Evolutionary conservation across 2,888 invertebrate species (phyloP).

Genomic region (Andrena camellia): DNA sequence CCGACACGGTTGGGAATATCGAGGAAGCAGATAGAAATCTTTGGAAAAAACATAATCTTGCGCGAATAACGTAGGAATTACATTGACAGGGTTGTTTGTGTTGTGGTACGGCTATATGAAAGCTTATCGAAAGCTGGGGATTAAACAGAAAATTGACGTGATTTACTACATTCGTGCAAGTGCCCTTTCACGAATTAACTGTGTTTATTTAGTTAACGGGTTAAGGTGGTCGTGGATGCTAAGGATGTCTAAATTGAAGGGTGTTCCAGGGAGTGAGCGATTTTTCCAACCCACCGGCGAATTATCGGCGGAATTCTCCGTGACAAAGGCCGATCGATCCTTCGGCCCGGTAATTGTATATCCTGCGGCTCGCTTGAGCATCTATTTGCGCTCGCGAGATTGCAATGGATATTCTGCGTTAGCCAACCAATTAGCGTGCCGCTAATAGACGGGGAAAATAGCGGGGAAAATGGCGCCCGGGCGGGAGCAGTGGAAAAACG

Average conservation of each 20-base stretch:
- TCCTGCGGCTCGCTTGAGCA: conserved; percentile 26
- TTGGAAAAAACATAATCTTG: background rate
- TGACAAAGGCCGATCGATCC: conserved; percentile 4
- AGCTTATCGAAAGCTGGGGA: no score
- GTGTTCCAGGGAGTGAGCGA: background rate
- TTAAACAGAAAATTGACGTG: no score
- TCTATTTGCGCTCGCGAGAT: conserved; percentile 52
- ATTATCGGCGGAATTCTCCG: background rate
- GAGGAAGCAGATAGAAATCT: background rate
- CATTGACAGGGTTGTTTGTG: no score
- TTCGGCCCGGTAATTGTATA: conserved; percentile 31
- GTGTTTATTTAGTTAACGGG: background rate
- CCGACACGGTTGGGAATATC: background rate
- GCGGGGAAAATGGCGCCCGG: conserved; percentile 37
- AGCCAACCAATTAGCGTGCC: conserved; percentile 57
- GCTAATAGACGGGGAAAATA: conserved; percentile 55
- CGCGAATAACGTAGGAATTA: background rate
- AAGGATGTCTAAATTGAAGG: background rate
- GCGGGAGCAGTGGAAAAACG: conserved; percentile 11
- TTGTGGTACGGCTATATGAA: no score
- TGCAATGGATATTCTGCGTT: conserved; percentile 59
- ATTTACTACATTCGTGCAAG: no score
- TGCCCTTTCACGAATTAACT: background rate
- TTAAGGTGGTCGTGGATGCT: background rate
- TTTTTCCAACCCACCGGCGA: background rate